Base-by-base conservation (phyloP, 2,113 vertebrate genomes). In the Anas platyrhynchos region DNA sequence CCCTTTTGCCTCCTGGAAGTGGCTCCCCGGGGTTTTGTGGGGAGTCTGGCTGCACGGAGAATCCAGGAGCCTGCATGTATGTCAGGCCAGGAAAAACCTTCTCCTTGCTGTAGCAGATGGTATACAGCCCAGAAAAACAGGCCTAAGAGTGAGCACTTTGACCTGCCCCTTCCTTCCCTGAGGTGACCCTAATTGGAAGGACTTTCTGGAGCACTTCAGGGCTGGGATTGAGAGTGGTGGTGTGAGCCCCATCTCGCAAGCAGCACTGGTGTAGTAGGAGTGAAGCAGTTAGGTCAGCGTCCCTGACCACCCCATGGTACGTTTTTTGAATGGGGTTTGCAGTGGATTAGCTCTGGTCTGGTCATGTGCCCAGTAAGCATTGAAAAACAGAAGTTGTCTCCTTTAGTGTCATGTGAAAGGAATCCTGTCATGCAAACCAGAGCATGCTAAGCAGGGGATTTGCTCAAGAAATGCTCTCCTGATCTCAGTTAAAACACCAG, bases 251-350 rank as follows among this genome's bases (percentile, higher is more conserved):
- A 6, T 67, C 34, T 48, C 52, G 62, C 8, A 31, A 88, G 52
- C 43, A 52, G 32, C 32, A 20, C 1, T 2, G 7, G 9, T 5
- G 1, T 36, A 43, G 8, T 20, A 25, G 6, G 17, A 23, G 14
- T 52, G 32, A 36, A 83, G 67, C 20, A 36, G 46, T 74, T 43
- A n/a, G 31, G 9, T 15, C 50, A 73, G 44, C 11, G 17, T 43
- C 27, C 55, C 59, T 78, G 36, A 11, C 50, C 11, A 3, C n/a
- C 31, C 13, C 52, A 17, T 3, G 1, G 9, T 66, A 12, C 2
- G 1, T 67, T 18, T 74, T 86, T 84, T 55, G 21, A 81, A 16
- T 36, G 43, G 21, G 29, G 1, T 78, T 88, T 82, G 12, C 17
- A 54, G 36, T 58, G 41, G 15, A 34, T 81, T 86, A 81, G 22